phyloP scores from a whole-genome alignment of 2,888 invertebrate species.

The Tetheella fluctuosa region DNA sequence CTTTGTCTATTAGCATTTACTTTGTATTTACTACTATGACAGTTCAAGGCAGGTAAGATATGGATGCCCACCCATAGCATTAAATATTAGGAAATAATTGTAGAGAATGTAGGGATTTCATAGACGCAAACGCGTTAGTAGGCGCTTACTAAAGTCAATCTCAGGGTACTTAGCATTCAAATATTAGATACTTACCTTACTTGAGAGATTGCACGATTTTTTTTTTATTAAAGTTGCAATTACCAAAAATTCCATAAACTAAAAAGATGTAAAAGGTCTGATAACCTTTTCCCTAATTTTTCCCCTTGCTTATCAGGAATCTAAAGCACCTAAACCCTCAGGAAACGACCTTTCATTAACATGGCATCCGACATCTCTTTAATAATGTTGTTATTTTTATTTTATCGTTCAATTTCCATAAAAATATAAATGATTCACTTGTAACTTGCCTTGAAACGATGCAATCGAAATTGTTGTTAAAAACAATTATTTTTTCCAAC shows the following conservation, averaged over 20 bases:
- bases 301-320: constrained; percentile 17
- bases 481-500: too few species aligned
- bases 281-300: not conserved
- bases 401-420: constrained; percentile 44
- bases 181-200: too few species aligned
- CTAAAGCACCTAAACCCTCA: constrained; percentile 16
- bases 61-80: too few species aligned
- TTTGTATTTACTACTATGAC: not conserved
- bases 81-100: too few species aligned
- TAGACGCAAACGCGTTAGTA: too few species aligned
- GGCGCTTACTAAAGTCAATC: too few species aligned
- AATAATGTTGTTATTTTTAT: constrained; percentile 49
- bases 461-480: too few species aligned
- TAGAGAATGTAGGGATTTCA: not conserved
- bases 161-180: too few species aligned
- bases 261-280: not conserved
- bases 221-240: not conserved
- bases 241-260: not conserved
- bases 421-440: not conserved
- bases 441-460: not conserved
- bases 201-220: not conserved
- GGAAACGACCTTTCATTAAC: constrained; percentile 38
- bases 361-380: constrained; percentile 39
- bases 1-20: not conserved
- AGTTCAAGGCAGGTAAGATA: too few species aligned